phyloP scores from a whole-genome alignment of 2,797 vertebrate genomes.

The Enteromius treurensis region DNA sequence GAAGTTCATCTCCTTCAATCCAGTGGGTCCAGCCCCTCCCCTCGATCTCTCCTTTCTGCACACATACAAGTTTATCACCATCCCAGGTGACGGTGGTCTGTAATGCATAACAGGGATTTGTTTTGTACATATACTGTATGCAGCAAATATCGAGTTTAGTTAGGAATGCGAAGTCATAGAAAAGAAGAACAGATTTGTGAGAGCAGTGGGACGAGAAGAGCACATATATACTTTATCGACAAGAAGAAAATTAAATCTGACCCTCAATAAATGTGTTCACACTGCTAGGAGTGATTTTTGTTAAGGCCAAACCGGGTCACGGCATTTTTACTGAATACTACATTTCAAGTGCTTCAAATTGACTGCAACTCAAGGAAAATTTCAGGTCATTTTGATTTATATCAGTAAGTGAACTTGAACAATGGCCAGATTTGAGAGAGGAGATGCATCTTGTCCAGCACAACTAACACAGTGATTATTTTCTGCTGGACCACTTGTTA shows the following conservation, averaged over 20 bases:
- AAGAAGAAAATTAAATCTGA: not conserved
- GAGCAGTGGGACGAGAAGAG: not conserved
- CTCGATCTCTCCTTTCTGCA: constrained; percentile 93
- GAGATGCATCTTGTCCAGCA: not conserved
- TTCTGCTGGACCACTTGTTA: not conserved
- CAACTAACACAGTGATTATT: not conserved
- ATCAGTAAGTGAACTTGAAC: not conserved
- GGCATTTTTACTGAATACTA: not conserved
- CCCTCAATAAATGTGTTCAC: constrained; percentile 6
- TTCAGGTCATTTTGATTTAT: not conserved
- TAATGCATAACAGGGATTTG: not conserved
- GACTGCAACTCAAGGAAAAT: not conserved
- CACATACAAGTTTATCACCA: constrained; percentile 89
- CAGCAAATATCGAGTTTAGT: not conserved
- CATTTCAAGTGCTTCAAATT: not conserved
- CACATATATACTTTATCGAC: not conserved
- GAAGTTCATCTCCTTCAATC: constrained; percentile 91
- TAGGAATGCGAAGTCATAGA: not conserved
- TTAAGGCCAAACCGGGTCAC: constrained; percentile 13
- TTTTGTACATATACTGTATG: not conserved
- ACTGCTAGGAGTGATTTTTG: constrained; percentile 4
- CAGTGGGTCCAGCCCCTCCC: constrained; percentile 95
- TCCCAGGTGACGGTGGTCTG: constrained; percentile 92
- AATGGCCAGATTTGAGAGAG: not conserved
- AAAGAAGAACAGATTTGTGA: not conserved